phyloP scores from a whole-genome alignment of 2,113 vertebrate genomes.

The Condylura cristata region DNA sequence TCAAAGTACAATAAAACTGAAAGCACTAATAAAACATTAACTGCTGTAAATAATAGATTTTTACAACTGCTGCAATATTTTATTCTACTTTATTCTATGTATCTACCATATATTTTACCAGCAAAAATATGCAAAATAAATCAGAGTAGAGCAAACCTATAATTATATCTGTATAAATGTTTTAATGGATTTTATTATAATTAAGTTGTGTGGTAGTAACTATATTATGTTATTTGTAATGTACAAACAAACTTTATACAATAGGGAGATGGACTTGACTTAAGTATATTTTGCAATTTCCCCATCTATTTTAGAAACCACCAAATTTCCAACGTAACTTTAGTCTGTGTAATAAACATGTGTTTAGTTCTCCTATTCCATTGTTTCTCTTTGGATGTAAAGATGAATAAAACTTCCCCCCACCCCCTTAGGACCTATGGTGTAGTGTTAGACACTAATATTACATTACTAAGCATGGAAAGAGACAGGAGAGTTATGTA shows the following conservation, averaged over 20 bases:
- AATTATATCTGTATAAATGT: background rate
- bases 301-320: constrained; percentile 10
- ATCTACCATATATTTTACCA: constrained; percentile 4
- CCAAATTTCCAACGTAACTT: background rate
- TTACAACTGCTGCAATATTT: constrained; percentile 50
- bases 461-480: background rate
- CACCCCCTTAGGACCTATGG: background rate
- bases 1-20: constrained; percentile 52
- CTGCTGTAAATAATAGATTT: constrained; percentile 27
- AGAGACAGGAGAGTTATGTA: background rate
- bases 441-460: background rate
- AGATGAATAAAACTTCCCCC: background rate
- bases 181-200: constrained; percentile 44
- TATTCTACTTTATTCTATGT: constrained; percentile 8
- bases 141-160: background rate
- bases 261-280: background rate
- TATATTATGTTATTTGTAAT: constrained; percentile 19
- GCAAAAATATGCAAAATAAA: constrained; percentile 35
- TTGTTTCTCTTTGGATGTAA: background rate
- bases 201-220: background rate
- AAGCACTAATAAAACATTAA: constrained; percentile 45
- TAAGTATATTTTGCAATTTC: background rate
- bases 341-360: background rate
- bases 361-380: background rate
- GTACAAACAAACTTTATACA: constrained; percentile 4